Base-by-base conservation (phyloP, 2,888 invertebrate species). In the Andricus curvator region DNA sequence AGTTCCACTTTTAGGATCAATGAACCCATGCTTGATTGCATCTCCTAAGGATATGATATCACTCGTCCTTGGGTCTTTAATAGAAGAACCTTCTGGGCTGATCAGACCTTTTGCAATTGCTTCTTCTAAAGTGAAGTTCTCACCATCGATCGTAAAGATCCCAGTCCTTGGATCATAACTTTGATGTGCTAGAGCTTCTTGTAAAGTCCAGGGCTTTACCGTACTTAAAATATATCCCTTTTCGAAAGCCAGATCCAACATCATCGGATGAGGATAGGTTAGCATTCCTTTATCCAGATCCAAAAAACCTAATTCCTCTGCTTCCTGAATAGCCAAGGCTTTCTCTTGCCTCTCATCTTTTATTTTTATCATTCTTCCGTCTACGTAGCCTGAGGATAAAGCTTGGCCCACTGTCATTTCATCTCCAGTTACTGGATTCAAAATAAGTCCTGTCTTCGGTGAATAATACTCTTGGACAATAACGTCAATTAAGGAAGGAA, bases 141-240 rank as follows among this genome's bases (percentile, higher is more conserved):
- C 94, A 37, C 95, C 95, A 84, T 96, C 96, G 80, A 97, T 95
- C 6, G 95, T 94, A 82, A 97, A 95, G 78, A 95, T 94, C 0
- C 97, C 97, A 4, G 96, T 95, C 84, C 95, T 94, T 5, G 96
- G 94, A 89, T 97, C 95, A 90, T 97, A 98, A 64, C 96, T 94
- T 83, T 96, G 96, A 92, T 97, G 96, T 41, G 97, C 96, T 79
- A 98, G 93, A 20, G 97, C 96, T 93, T 97, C 97, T 91, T 97
- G 97, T 81, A 98, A 93, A 0, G 97, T 96, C 95, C 96, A 95
- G 0, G 97, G 97, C 88, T 96, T 96, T 79, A 95, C 95, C 48
- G 96, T 96, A 88, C 96, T 96, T 48, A 97, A 93, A 65, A 98
- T 94, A 90, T 96, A 97, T 11, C 97, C 97, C 90, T 96, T 97